Base-by-base conservation (phyloP, 2,113 vertebrate genomes). In the Henicopernis longicauda region DNA sequence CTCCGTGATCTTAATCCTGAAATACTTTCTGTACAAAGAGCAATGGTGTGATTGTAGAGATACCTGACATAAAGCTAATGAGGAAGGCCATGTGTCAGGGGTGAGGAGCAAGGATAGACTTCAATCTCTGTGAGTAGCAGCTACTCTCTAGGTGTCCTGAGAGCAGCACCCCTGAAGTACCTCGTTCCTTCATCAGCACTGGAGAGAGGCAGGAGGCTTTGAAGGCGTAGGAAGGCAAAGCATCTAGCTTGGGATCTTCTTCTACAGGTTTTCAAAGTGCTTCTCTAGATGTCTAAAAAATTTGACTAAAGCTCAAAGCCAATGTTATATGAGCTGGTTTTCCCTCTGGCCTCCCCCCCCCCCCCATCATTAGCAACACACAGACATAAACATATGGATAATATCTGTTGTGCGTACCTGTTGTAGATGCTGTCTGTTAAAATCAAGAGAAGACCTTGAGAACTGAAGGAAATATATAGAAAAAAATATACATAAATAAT, bases 401-500 rank as follows among this genome's bases (percentile, higher is more conserved):
- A 45, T 92, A 91, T 59, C 26, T 59, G 31, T 58, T 92, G 21
- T 31, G 42, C n/a, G 52, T 76, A 69, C 45, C 62, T 92, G 36
- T 80, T 77, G 67, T 86, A 92, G 71, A 83, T 66, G 63, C 7
- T 70, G 67, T 23, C 79, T 93, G 40, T 36, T 55, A 77, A 90
- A 96, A 96, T 61, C 88, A 92, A 90, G 85, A 77, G 32, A 81
- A 95, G 92, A 95, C 92, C 86, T 95, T 97, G 91, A 93, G 58
- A 96, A 71, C 29, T 55, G 82, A 93, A 95, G 54, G 74, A 95
- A 95, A 84, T 32, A 34, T 95, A 88, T 38, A 81, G 83, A 90
- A 93, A 97, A 97, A 96, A 89, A 94, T 61, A 89, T 70, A 38
- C 77, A 96, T 95, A 95, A 95, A 97, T 94, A 95, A 97, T 93